Evolutionary conservation across 2,888 invertebrate species (phyloP).

Genomic region (Agelastica alni): DNA sequence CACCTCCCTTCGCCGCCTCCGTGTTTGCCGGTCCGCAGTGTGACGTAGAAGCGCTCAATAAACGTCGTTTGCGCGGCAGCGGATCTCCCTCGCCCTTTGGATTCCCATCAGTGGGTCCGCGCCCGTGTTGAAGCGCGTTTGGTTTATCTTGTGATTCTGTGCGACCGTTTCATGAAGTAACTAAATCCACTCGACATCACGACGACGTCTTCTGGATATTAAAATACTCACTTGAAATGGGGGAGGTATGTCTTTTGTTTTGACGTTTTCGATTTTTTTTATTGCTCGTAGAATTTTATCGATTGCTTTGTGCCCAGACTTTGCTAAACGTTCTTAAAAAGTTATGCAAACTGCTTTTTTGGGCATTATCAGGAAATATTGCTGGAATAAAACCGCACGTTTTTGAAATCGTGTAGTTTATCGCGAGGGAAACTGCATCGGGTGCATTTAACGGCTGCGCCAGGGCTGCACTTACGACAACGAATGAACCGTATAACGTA

Average conservation of each 20-base stretch:
- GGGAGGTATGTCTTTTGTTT: conserved; percentile 52
- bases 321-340: too few relatives aligned
- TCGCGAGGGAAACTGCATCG: too few relatives aligned
- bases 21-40: conserved; percentile 60
- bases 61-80: conserved; percentile 51
- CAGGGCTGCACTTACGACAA: too few relatives aligned
- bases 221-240: conserved; percentile 47
- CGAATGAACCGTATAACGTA: too few relatives aligned
- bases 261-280: not conserved
- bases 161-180: conserved; percentile 55
- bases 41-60: conserved; percentile 67
- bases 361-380: too few relatives aligned
- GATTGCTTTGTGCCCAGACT: not conserved
- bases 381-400: too few relatives aligned
- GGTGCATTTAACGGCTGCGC: too few relatives aligned
- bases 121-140: conserved; percentile 56
- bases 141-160: conserved; percentile 61
- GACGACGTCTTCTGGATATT: conserved; percentile 43
- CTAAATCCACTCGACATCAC: conserved; percentile 50
- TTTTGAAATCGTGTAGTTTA: too few relatives aligned
- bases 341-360: too few relatives aligned
- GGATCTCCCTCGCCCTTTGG: conserved; percentile 43
- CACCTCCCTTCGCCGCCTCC: conserved; percentile 1
- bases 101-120: conserved; percentile 48
- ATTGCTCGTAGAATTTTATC: not conserved